Conservation (phyloP, 2,797 vertebrate species). For the Paedocypris micromegethes region DNA sequence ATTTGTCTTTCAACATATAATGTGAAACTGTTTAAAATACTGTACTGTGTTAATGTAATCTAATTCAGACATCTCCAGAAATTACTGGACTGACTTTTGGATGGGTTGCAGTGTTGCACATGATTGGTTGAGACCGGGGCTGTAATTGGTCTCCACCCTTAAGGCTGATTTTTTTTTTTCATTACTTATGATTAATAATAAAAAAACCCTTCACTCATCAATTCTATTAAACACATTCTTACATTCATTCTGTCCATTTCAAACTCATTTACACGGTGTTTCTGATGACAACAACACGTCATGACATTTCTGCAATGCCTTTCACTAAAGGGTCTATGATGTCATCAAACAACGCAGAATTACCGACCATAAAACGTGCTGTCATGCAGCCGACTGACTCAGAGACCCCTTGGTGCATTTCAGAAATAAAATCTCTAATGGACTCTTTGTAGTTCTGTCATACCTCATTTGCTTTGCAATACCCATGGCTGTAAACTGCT, state of each 20-base stretch:
- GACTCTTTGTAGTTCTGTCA: constrained; percentile 24
- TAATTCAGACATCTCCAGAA: constrained; percentile 10
- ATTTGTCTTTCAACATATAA: constrained; percentile 3
- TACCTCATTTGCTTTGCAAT: constrained; percentile 47
- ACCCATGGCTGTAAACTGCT: constrained; percentile 44
- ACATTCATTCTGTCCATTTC: constrained; percentile 26
- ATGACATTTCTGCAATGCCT: constrained; percentile 67
- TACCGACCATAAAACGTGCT: neutral
- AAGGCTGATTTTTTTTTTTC: neutral
- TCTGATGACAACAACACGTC: constrained; percentile 39
- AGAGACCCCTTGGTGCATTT: constrained; percentile 25
- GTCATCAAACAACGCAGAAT: neutral
- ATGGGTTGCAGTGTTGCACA: constrained; percentile 12
- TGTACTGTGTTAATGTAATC: constrained; percentile 37
- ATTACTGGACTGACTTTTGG: neutral
- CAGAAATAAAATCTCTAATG: constrained; percentile 39
- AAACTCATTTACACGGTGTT: constrained; percentile 44
- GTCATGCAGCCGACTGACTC: neutral
- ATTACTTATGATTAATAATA: constrained; percentile 10
- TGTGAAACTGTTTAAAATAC: constrained; percentile 57
- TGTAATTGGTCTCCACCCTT: constrained; percentile 4
- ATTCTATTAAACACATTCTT: neutral
- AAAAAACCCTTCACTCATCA: constrained; percentile 3
- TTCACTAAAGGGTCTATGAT: constrained; percentile 8
- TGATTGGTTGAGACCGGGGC: constrained; percentile 14